Evolutionary conservation across 2,113 vertebrate genomes (phyloP), one percentile per base, ranked within the genome.

Genomic region (Calidris pygmaea): DNA sequence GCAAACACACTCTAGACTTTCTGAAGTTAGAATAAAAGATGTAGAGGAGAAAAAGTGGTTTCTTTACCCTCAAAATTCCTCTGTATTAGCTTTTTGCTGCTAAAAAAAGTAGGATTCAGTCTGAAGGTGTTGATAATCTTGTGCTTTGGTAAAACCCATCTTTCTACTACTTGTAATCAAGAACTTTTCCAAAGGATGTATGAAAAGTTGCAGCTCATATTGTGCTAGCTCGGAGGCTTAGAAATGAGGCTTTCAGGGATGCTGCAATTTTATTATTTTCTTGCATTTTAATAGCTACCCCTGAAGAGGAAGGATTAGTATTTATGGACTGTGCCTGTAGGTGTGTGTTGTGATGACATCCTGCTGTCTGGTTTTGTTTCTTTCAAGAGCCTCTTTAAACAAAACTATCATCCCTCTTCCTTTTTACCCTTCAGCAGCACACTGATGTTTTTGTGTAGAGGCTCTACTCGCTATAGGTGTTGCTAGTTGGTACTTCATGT

Each of bases 321-420:
- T 88, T 89, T 83, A 55, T 37, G 58, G 63, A 23, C 72, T 83
- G 50, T 88, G 79, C 79, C 75, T 85, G 32, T 83, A 70, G 50
- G 83, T 93, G 22, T 73, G 19, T 90, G 58, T 80, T 94, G 75
- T 37, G 82, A 66, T 82, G 75, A 74, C 81, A 85, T 93, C 78
- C 71, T 88, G 41, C 59, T 96, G 50, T 79, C 45, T 73, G 53
- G 4, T 88, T 87, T 93, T 94, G 71, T 93, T 87, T 91, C 72
- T 92, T 90, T 95, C 37, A 71, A 84, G 86, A 84, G 75, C 56
- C n/a, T 90, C 62, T 95, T 91, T 83, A 83, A 80, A 94, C 35
- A 76, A 65, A 85, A 60, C 39, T 81, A 7, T 89, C 73, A 77
- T 17, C 39, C 60, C 34, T 23, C 62, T 85, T 93, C 45, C 35